Conservation (phyloP, 2,113 vertebrate genomes). For the Capreolus pygargus region DNA sequence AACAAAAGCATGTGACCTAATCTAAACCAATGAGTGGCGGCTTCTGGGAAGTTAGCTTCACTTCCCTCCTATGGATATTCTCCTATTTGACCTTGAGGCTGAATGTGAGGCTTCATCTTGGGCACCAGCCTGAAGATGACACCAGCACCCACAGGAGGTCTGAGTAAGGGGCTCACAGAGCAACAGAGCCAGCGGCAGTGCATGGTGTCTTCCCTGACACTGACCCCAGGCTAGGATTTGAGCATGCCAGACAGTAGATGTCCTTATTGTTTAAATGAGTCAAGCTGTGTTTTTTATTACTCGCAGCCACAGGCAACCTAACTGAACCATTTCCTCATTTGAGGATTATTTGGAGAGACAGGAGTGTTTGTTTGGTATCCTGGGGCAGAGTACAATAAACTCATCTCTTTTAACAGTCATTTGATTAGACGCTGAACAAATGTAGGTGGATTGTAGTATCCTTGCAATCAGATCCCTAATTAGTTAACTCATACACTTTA, state of each 20-base stretch:
- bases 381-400: neutral
- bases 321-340: neutral
- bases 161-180: neutral
- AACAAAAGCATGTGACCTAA: neutral
- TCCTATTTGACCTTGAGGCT: neutral
- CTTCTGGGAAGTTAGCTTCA: neutral
- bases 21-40: neutral
- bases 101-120: neutral
- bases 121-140: neutral
- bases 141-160: neutral
- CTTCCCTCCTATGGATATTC: neutral
- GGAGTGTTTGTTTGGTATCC: neutral
- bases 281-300: neutral
- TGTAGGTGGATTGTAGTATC: neutral
- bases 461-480: neutral
- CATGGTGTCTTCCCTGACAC: fast-evolving
- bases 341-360: neutral
- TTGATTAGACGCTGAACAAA: neutral
- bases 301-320: neutral
- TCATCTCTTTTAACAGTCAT: neutral
- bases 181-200: neutral
- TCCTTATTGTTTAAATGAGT: neutral
- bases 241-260: neutral
- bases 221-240: neutral
- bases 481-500: neutral